A percentile compares a stretch with the other conserved stretches of the same genome.
Conservation (phyloP, 2,888 invertebrate genomes). For the Ornithoptera alexandrae region DNA sequence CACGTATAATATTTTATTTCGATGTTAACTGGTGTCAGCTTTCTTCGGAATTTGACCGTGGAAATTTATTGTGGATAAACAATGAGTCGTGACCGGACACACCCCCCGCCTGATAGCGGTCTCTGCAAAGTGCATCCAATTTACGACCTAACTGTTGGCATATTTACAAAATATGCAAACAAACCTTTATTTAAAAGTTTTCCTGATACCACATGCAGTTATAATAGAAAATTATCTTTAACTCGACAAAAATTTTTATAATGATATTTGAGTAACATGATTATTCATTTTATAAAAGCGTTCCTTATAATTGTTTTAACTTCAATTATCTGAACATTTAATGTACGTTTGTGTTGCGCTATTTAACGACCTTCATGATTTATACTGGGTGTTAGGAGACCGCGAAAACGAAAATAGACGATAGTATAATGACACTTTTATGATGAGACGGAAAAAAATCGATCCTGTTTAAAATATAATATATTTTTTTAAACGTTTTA, state of each 20-base stretch:
- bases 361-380: too few species aligned
- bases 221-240: background rate
- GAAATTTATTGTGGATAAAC: slow-evolving; percentile 73
- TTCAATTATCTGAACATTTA: too few species aligned
- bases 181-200: background rate
- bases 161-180: slow-evolving; percentile 39
- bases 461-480: too few species aligned
- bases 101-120: slow-evolving; percentile 65
- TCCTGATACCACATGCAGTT: background rate
- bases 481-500: too few species aligned
- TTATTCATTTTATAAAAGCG: background rate
- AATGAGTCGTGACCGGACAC: slow-evolving; percentile 70
- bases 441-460: too few species aligned
- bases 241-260: background rate
- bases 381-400: too few species aligned
- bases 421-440: too few species aligned
- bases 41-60: slow-evolving; percentile 59
- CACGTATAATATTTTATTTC: slow-evolving; percentile 35
- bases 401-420: too few species aligned
- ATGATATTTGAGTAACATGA: background rate
- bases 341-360: too few species aligned
- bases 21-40: slow-evolving; percentile 51
- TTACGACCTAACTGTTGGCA: slow-evolving; percentile 71
- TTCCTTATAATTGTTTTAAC: too few species aligned
- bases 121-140: slow-evolving; percentile 60